Evolutionary conservation across 1,140 invertebrate genomes (phyloP).

Genomic region (Sinella curviseta): DNA sequence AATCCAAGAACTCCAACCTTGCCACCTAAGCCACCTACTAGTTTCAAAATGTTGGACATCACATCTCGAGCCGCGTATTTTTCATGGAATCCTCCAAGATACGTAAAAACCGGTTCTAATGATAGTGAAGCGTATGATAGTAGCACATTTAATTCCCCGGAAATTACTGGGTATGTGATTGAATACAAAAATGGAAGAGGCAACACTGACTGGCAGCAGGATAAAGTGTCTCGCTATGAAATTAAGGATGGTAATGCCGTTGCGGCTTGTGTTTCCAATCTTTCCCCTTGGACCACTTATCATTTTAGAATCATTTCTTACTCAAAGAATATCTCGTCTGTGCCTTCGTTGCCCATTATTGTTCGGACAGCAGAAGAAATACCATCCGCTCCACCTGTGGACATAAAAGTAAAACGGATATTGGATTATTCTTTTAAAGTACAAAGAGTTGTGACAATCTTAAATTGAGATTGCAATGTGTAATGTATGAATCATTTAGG

Average conservation of each 20-base stretch:
- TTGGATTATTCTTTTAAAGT: not conserved
- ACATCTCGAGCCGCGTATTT: constrained; percentile 19
- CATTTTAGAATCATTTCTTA: constrained; percentile 14
- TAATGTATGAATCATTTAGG: not conserved
- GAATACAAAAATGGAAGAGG: constrained; percentile 31
- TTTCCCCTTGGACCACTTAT: constrained; percentile 32
- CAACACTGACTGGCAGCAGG: constrained; percentile 5
- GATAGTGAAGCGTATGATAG: not conserved
- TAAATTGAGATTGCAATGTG: not conserved
- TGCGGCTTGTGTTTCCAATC: not conserved
- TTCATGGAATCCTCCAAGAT: constrained; percentile 20
- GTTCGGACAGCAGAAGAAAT: constrained; percentile 28
- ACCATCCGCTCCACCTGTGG: constrained; percentile 12
- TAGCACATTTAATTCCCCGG: not conserved
- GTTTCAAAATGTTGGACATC: constrained; percentile 27
- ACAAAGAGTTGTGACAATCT: not conserved
- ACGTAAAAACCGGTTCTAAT: not conserved
- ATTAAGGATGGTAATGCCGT: not conserved
- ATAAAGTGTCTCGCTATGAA: constrained; percentile 18
- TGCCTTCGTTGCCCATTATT: constrained; percentile 22
- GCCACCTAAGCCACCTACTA: not conserved
- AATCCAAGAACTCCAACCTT: not conserved
- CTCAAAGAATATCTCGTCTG: constrained; percentile 6
- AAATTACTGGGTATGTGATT: constrained; percentile 29
- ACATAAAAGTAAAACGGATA: constrained; percentile 18